A percentile compares a stretch with the other conserved stretches of the same genome.
Conservation (phyloP, 2,888 invertebrate genomes). For the Drosophila percnosoma region DNA sequence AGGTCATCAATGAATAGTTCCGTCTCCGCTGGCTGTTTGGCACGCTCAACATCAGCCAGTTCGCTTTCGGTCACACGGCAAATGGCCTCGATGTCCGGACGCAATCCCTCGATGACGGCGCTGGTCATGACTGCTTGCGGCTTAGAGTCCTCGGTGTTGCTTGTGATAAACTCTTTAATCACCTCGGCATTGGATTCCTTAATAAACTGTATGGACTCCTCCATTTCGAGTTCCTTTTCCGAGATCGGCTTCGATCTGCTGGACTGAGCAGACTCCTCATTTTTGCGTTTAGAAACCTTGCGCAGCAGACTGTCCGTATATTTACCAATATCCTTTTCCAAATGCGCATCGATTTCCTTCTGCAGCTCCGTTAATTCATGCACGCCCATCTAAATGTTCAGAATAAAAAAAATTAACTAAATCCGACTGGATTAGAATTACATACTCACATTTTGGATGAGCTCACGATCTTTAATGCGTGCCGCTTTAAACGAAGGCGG, state of each 20-base stretch:
- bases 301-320: conserved; percentile 78
- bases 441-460: conserved; percentile 89
- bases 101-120: conserved; percentile 84
- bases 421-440: not conserved
- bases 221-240: conserved; percentile 81
- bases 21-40: conserved; percentile 60
- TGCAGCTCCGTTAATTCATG: conserved; percentile 92
- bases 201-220: conserved; percentile 85
- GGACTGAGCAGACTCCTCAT: conserved; percentile 5
- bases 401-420: not conserved
- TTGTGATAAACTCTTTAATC: conserved; percentile 84
- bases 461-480: conserved; percentile 93
- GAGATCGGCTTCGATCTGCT: conserved; percentile 15
- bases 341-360: conserved; percentile 92
- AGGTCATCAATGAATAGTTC: conserved; percentile 89
- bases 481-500: conserved; percentile 97
- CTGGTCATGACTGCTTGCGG: conserved; percentile 33
- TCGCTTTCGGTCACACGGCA: conserved; percentile 88
- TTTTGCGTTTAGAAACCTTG: conserved; percentile 33
- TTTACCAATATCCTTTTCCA: conserved; percentile 88
- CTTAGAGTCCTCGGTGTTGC: conserved; percentile 64
- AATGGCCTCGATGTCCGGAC: conserved; percentile 91
- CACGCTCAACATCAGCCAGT: conserved; percentile 83
- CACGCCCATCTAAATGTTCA: conserved; percentile 84
- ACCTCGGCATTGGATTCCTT: conserved; percentile 85